Evolutionary conservation across 2,888 invertebrate species (phyloP).

Genomic region (Cryptus viduatorius): DNA sequence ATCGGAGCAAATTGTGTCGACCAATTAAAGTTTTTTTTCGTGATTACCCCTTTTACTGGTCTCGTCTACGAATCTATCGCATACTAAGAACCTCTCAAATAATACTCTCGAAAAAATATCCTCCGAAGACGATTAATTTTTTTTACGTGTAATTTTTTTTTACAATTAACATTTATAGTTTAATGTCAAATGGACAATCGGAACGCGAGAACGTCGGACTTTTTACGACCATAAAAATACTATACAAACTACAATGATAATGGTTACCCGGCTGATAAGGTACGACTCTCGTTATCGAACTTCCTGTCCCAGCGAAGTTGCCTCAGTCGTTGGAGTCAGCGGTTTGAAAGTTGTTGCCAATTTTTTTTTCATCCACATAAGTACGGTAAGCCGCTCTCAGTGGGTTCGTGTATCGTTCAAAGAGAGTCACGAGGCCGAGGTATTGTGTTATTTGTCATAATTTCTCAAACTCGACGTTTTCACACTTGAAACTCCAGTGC

Average conservation of each 20-base stretch:
- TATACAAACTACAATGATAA: neutral
- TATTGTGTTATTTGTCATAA: neutral
- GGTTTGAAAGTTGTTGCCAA: neutral
- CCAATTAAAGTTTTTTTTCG: conserved; percentile 55
- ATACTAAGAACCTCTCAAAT: neutral
- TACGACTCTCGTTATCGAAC: conserved; percentile 36
- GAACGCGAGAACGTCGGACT: neutral
- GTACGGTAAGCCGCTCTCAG: neutral
- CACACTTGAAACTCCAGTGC: neutral
- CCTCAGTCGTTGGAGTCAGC: neutral
- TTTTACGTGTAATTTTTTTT: neutral
- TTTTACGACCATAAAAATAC: neutral
- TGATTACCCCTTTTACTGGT: conserved; percentile 7
- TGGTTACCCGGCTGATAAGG: conserved; percentile 15
- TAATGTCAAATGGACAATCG: neutral
- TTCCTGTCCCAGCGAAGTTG: neutral
- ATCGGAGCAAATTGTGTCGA: conserved; percentile 41
- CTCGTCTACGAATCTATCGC: conserved; percentile 35
- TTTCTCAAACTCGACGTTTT: neutral
- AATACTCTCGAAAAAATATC: neutral
- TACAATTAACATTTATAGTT: neutral
- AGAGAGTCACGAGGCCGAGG: neutral
- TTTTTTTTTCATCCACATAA: neutral
- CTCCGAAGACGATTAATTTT: neutral
- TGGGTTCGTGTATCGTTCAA: neutral